phyloP scores from a whole-genome alignment of 2,113 vertebrate species.

The Nettapus auritus region DNA sequence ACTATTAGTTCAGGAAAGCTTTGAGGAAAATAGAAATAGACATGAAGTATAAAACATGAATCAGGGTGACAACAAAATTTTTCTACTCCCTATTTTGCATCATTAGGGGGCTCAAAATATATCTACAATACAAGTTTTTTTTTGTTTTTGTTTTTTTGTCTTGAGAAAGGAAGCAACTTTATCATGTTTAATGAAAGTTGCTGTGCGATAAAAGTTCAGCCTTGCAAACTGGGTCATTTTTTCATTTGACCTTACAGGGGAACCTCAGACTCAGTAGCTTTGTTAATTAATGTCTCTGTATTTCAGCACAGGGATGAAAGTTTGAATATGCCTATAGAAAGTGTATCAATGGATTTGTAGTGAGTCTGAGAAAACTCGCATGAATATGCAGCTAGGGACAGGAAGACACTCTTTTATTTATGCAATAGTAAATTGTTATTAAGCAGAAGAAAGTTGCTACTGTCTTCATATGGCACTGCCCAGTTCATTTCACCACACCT shows the following conservation, averaged over 20 bases:
- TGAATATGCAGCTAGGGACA: neutral
- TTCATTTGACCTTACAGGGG: slow-evolving; percentile 26
- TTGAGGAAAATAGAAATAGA: neutral
- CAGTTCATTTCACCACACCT: neutral
- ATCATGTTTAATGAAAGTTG: slow-evolving; percentile 56
- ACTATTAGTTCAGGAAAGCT: neutral
- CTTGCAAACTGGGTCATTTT: slow-evolving; percentile 52
- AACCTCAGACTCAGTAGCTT: slow-evolving; percentile 55
- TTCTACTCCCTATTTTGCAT: slow-evolving; percentile 33
- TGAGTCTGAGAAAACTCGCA: neutral
- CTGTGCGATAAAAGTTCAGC: slow-evolving; percentile 42
- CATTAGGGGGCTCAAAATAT: slow-evolving; percentile 12
- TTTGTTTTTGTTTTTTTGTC: neutral
- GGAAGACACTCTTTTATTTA: neutral
- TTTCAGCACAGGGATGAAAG: slow-evolving; percentile 13
- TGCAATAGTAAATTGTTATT: neutral
- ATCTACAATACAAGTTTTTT: neutral
- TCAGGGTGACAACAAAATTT: neutral
- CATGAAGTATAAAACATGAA: neutral
- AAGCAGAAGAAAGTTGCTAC: neutral
- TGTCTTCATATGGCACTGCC: neutral
- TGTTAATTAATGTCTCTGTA: slow-evolving; percentile 57
- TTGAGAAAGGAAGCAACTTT: slow-evolving; percentile 24
- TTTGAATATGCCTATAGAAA: neutral
- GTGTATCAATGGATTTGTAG: neutral